Percentiles rank a stretch among this genome's conserved stretches.
Conservation (phyloP, 2,797 vertebrate genomes). For the Schizopygopsis pylzovi region DNA sequence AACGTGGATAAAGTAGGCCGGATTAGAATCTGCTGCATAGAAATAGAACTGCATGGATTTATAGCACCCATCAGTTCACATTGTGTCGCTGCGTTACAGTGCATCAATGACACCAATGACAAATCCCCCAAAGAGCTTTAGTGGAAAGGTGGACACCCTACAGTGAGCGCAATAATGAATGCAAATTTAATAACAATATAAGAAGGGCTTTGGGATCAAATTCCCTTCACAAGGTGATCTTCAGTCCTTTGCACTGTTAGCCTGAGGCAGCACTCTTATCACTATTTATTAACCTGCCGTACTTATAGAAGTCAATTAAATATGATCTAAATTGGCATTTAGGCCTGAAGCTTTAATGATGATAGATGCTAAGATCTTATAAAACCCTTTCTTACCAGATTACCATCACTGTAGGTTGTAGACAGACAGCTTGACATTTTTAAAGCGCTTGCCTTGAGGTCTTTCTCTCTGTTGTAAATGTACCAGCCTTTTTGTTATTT, state of each 20-base stretch:
- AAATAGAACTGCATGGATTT: background rate
- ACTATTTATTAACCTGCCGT: conserved; percentile 45
- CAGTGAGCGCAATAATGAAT: conserved; percentile 14
- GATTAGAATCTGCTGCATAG: background rate
- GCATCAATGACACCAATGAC: conserved; percentile 1
- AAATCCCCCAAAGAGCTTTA: conserved; percentile 22
- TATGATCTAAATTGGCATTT: conserved; percentile 38
- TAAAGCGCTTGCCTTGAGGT: background rate
- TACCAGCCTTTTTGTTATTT: background rate
- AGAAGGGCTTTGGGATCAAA: conserved; percentile 19
- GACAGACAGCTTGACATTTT: conserved; percentile 29
- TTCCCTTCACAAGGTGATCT: conserved; percentile 15
- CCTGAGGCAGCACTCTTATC: conserved; percentile 15
- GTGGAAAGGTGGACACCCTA: conserved; percentile 31
- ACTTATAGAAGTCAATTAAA: conserved; percentile 42
- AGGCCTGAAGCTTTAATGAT: conserved; percentile 34
- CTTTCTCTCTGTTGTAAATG: background rate
- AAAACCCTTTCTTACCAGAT: conserved; percentile 24
- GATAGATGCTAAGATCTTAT: conserved; percentile 33
- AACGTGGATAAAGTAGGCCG: background rate
- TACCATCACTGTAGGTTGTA: background rate
- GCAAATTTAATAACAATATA: conserved; percentile 16
- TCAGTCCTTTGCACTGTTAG: conserved; percentile 1
- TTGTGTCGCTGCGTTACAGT: background rate
- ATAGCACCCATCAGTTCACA: conserved; percentile 5